Conservation (phyloP, 2,888 invertebrate genomes). For the Nasonia oneida region DNA sequence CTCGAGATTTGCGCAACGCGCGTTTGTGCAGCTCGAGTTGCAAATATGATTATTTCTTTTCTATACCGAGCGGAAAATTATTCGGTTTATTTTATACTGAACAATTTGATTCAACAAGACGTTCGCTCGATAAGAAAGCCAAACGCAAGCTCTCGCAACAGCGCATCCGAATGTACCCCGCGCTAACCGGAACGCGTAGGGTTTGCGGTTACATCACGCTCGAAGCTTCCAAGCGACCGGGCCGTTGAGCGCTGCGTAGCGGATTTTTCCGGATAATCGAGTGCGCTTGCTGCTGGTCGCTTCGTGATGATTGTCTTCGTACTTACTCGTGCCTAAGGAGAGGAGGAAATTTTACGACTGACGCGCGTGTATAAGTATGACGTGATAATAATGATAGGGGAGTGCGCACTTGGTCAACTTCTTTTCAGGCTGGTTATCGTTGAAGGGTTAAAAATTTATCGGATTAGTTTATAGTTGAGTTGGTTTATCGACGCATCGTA, state of each 20-base stretch:
- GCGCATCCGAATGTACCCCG: conserved; percentile 46
- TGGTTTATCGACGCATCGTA: neutral
- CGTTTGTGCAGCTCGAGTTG: neutral
- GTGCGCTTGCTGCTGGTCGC: neutral
- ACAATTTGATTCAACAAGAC: neutral
- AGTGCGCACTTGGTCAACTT: neutral
- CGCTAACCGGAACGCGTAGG: conserved; percentile 37
- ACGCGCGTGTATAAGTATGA: neutral
- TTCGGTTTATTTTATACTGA: neutral
- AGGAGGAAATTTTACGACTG: neutral
- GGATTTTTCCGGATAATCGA: conserved; percentile 50
- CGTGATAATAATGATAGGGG: neutral
- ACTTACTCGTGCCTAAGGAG: neutral
- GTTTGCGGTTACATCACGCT: conserved; percentile 11
- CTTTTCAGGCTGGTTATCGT: neutral
- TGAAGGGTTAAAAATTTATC: neutral
- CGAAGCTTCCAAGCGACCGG: conserved; percentile 1
- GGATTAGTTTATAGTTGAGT: neutral
- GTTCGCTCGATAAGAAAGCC: neutral
- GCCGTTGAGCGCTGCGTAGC: neutral
- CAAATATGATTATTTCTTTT: neutral
- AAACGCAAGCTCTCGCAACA: neutral
- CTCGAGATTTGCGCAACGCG: neutral
- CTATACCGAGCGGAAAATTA: neutral
- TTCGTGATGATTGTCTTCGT: neutral